Conservation (phyloP, 2,113 vertebrate species). For the Lichenostomus cassidix region DNA sequence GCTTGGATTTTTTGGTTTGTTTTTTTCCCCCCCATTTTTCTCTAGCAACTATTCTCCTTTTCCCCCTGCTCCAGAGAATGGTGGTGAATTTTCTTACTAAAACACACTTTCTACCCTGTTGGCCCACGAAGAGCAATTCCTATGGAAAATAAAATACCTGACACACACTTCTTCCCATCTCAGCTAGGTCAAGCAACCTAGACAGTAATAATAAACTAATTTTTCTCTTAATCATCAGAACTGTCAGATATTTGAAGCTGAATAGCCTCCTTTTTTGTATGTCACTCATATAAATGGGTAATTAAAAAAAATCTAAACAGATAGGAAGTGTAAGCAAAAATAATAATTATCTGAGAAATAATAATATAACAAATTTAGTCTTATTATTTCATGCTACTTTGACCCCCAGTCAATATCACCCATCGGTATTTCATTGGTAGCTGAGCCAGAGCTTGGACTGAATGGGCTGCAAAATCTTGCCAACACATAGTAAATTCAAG, state of each 20-base stretch:
- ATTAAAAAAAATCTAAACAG: not conserved
- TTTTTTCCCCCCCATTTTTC: not conserved
- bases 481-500: conserved; percentile 29
- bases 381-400: not conserved
- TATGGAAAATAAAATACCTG: not conserved
- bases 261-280: not conserved
- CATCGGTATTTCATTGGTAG: not conserved
- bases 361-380: not conserved
- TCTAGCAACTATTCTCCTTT: not conserved
- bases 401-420: not conserved
- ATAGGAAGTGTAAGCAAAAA: not conserved
- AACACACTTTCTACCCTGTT: not conserved
- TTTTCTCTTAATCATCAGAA: not conserved
- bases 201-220: not conserved
- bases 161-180: not conserved
- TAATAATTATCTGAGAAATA: not conserved
- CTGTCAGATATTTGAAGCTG: not conserved
- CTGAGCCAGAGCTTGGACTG: not conserved
- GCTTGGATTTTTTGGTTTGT: fast-evolving
- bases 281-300: not conserved
- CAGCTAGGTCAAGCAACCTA: not conserved
- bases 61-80: not conserved
- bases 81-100: not conserved
- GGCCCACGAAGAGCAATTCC: not conserved
- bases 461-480: not conserved